phyloP scores from a whole-genome alignment of 2,797 vertebrate species.

The Myotis findleyi region DNA sequence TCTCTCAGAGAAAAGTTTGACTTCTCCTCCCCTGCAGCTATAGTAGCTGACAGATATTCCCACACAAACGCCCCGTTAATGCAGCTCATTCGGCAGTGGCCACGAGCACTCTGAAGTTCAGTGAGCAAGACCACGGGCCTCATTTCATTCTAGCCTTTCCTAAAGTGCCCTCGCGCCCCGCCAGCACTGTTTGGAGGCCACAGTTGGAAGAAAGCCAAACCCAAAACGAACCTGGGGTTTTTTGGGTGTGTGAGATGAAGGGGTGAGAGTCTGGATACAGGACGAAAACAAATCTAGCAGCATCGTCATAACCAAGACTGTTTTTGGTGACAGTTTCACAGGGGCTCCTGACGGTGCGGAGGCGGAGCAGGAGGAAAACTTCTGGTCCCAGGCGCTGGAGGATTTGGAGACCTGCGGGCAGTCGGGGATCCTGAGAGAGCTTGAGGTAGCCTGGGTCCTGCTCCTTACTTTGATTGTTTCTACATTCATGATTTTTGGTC shows the following conservation, averaged over 20 bases:
- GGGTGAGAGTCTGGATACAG: not conserved
- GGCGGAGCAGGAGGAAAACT: slow-evolving; percentile 98
- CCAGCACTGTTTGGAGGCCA: not conserved
- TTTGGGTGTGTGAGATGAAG: slow-evolving; percentile 49
- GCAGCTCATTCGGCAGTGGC: not conserved
- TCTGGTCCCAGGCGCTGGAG: slow-evolving; percentile 99
- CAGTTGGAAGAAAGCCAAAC: not conserved
- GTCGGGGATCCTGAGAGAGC: slow-evolving; percentile 97
- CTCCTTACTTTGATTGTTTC: slow-evolving; percentile 77
- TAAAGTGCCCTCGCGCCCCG: not conserved
- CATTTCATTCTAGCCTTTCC: not conserved
- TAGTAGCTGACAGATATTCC: not conserved
- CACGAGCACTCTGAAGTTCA: accelerated
- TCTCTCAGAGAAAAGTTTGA: not conserved
- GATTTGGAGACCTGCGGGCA: slow-evolving; percentile 99
- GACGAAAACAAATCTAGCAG: not conserved
- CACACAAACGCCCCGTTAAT: accelerated
- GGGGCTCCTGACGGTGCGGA: slow-evolving; percentile 94
- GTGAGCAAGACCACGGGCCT: not conserved
- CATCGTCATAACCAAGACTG: slow-evolving; percentile 61
- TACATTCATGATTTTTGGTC: slow-evolving; percentile 83
- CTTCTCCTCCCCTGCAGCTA: not conserved
- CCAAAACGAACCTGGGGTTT: not conserved
- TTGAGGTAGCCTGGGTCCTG: slow-evolving; percentile 92
- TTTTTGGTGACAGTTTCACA: slow-evolving; percentile 90